Evolutionary conservation across 2,113 vertebrate species (phyloP), one percentile per base, ranked within the genome.

Genomic region (Ellobius talpinus): DNA sequence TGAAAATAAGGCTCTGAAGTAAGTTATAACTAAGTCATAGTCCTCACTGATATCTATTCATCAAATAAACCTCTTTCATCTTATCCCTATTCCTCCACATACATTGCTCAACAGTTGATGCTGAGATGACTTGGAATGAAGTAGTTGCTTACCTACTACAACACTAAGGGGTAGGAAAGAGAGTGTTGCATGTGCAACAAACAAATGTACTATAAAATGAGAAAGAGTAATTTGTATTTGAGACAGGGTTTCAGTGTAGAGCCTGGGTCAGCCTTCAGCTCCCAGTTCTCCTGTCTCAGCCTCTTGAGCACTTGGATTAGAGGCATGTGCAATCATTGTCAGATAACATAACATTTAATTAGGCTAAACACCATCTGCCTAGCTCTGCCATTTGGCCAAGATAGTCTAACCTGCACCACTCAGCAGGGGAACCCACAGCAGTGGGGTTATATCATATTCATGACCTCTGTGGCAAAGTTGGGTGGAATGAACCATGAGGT

Each of bases 1-100:
- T 98, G 95, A 97, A 97, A 98, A 97, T 95, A 97, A 97, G 98
- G 74, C 91, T 68, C 95, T 96, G 47, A 93, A 90, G 87, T 98
- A 93, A 90, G 87, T 98, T 97, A 94, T 91, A 96, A 72, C 90
- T 97, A 86, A 90, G 89, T 96, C 66, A 0, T 91, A 87, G 97
- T 97, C 98, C 96, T 98, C 66, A 61, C 77, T 94, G 77, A 70
- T 90, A 26, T 84, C 79, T 89, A 61, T 42, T 79, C 72, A 70
- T 97, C 96, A 95, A 96, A 91, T 39, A 63, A 82, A 65, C 31
- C 72, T 92, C 8, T 68, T 68, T 11, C 39, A 61, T 85, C 90
- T 0, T 0, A 73, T 91, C 21, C 65, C 24, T 50, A 55, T 63
- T 72, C 10, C 5, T 88, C 39, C 50, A 94, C 91, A 55, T 97